phyloP scores from a whole-genome alignment of 2,797 vertebrate species.

The Coendou prehensilis region DNA sequence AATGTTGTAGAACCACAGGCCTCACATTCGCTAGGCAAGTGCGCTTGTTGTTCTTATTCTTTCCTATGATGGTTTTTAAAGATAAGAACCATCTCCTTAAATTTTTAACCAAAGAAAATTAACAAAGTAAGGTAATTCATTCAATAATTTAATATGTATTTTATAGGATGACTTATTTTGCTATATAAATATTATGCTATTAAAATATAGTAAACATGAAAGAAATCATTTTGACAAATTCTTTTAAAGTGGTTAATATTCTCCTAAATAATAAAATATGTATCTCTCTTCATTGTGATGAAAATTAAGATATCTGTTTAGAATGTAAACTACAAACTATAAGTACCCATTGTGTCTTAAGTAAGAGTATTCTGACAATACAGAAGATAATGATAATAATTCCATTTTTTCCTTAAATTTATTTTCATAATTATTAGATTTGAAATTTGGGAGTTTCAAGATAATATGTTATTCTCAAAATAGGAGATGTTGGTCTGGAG shows the following conservation, averaged over 20 bases:
- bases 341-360: background rate
- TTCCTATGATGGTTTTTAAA: background rate
- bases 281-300: background rate
- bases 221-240: background rate
- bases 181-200: background rate
- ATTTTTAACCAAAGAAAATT: slow-evolving; percentile 18
- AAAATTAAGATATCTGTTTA: background rate
- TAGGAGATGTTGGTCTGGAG: background rate
- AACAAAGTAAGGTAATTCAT: background rate
- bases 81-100: background rate
- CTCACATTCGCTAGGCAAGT: background rate
- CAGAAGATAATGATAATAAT: background rate
- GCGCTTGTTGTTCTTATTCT: background rate
- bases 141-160: background rate
- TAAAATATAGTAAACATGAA: background rate
- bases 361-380: background rate
- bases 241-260: background rate
- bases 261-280: background rate
- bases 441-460: background rate
- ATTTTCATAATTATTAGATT: slow-evolving; percentile 3
- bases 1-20: background rate
- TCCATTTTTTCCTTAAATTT: background rate
- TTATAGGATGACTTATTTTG: background rate
- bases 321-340: background rate
- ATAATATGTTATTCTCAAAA: background rate